Conservation (phyloP, 1,140 invertebrate genomes). For the Latrodectus geometricus region DNA sequence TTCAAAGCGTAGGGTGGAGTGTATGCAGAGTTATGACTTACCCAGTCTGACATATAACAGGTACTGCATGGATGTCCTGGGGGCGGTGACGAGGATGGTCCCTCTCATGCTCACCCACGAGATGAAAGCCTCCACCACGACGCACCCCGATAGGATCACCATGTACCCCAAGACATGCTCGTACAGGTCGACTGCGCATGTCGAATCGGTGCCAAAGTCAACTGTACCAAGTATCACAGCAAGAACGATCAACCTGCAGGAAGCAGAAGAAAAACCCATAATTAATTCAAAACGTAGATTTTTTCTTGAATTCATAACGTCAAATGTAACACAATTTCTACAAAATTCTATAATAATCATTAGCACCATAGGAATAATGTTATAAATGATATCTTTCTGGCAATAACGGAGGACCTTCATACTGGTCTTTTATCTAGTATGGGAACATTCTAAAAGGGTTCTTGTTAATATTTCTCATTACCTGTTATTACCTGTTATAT, state of each 20-base stretch:
- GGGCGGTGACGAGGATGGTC: slow-evolving; percentile 82
- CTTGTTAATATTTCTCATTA: too few relatives aligned
- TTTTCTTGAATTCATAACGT: too few relatives aligned
- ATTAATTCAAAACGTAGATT: too few relatives aligned
- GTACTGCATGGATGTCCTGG: slow-evolving; percentile 82
- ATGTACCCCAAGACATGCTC: slow-evolving; percentile 81
- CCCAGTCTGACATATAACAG: slow-evolving; percentile 84
- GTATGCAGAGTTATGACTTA: slow-evolving; percentile 70
- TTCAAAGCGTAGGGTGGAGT: too few relatives aligned
- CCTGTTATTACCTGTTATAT: too few relatives aligned
- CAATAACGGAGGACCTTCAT: too few relatives aligned
- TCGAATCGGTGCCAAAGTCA: slow-evolving; percentile 71
- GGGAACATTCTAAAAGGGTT: too few relatives aligned
- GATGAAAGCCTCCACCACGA: slow-evolving; percentile 80
- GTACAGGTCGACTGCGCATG: slow-evolving; percentile 72
- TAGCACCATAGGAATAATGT: too few relatives aligned
- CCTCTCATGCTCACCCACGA: slow-evolving; percentile 83
- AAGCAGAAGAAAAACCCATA: neutral
- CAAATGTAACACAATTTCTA: too few relatives aligned
- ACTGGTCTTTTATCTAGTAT: too few relatives aligned
- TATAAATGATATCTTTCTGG: too few relatives aligned
- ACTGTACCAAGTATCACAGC: slow-evolving; percentile 76
- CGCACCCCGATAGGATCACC: slow-evolving; percentile 76
- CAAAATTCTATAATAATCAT: too few relatives aligned
- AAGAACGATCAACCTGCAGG: slow-evolving; percentile 74